Evolutionary conservation across 2,113 vertebrate genomes (phyloP).

Genomic region (Meriones unguiculatus): DNA sequence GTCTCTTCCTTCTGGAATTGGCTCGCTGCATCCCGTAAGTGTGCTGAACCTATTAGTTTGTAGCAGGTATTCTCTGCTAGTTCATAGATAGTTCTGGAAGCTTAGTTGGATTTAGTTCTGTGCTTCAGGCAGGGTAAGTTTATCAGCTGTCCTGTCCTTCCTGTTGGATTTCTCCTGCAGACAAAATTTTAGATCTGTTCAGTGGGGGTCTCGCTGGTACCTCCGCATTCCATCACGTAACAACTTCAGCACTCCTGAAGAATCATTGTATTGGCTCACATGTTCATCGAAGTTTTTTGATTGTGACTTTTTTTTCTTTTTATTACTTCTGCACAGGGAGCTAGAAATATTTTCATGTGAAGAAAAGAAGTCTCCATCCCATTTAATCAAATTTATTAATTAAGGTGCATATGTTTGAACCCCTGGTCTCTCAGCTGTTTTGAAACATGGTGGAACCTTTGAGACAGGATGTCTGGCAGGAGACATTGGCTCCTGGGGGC

Average conservation of each 20-base stretch:
- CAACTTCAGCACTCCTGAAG: fast-evolving
- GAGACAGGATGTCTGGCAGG: not conserved
- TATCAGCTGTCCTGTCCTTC: fast-evolving
- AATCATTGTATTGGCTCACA: fast-evolving
- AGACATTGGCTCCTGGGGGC: not conserved
- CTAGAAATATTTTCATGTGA: not conserved
- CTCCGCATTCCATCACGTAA: fast-evolving
- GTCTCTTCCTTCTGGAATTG: too few relatives aligned
- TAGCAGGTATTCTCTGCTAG: not conserved
- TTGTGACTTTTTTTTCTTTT: not conserved
- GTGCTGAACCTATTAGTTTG: fast-evolving
- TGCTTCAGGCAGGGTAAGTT: too few relatives aligned
- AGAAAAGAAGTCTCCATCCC: not conserved
- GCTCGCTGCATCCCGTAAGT: too few relatives aligned
- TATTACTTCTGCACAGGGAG: not conserved
- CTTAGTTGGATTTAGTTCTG: not conserved
- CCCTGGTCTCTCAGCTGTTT: too few relatives aligned
- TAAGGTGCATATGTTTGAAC: not conserved
- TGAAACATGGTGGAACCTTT: not conserved
- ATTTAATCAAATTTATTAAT: not conserved
- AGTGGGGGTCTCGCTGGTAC: fast-evolving
- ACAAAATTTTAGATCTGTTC: not conserved
- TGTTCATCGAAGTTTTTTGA: not conserved
- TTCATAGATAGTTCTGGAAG: not conserved
- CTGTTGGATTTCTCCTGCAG: not conserved